phyloP scores from a whole-genome alignment of 2,888 invertebrate species.

The Amblyjoppa proteus region DNA sequence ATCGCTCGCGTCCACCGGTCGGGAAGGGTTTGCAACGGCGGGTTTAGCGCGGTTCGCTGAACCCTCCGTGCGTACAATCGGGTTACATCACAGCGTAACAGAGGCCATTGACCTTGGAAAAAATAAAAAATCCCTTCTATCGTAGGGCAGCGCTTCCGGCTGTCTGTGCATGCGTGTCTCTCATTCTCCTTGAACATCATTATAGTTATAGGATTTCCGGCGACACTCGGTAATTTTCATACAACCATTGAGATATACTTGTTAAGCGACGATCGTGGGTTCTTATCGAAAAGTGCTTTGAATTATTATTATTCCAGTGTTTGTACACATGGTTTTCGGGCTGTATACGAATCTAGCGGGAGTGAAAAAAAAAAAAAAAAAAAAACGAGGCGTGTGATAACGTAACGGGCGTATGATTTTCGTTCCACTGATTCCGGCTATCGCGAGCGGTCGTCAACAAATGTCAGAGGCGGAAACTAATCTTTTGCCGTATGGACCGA shows the following conservation, averaged over 20 bases:
- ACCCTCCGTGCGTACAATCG: conserved; percentile 2
- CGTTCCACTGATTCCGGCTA: not conserved
- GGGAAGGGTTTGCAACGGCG: conserved; percentile 1
- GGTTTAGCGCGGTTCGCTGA: conserved; percentile 38
- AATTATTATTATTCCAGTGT: not conserved
- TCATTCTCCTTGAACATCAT: not conserved
- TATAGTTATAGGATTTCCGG: conserved; percentile 31
- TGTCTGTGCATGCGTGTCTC: not conserved
- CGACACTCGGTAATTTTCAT: not conserved
- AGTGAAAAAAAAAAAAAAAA: not conserved
- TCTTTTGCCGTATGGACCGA: conserved; percentile 36
- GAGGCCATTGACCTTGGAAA: conserved; percentile 49
- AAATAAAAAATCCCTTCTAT: conserved; percentile 38
- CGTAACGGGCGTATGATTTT: not conserved
- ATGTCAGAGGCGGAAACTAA: conserved; percentile 19
- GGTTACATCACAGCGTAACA: conserved; percentile 48
- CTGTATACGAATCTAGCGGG: not conserved
- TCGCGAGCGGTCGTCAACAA: not conserved
- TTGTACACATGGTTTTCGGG: not conserved
- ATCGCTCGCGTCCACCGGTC: not conserved
- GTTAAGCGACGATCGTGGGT: not conserved
- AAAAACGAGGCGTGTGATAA: not conserved
- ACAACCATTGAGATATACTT: not conserved
- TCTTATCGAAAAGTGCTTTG: not conserved
- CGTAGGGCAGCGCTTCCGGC: conserved; percentile 14